Conservation (phyloP, 2,888 invertebrate genomes). For the Dynastes maya region DNA sequence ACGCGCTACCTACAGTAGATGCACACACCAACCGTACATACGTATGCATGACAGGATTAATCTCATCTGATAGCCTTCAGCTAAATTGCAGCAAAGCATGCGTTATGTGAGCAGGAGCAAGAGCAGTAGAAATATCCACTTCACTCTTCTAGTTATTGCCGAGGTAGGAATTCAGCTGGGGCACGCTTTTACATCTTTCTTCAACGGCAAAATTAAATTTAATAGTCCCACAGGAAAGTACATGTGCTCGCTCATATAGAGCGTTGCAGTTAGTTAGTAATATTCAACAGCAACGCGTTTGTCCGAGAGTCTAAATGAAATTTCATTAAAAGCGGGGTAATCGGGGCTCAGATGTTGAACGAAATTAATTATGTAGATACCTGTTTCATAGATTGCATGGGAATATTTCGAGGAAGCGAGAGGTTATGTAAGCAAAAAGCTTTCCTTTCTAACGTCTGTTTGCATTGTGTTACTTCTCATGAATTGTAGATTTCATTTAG, state of each 20-base stretch:
- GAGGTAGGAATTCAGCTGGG: background rate
- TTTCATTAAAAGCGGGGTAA: background rate
- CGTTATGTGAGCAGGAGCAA: background rate
- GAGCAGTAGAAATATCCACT: background rate
- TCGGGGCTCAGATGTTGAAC: background rate
- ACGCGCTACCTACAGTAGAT: background rate
- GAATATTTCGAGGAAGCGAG: background rate
- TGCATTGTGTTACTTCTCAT: too few relatives aligned
- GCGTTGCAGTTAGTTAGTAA: background rate
- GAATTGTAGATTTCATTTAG: too few relatives aligned
- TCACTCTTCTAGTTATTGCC: background rate
- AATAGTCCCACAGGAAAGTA: background rate
- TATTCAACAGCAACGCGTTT: background rate
- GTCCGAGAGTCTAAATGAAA: background rate
- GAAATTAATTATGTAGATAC: constrained; percentile 3
- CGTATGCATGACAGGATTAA: background rate
- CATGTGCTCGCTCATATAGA: background rate
- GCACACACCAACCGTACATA: background rate
- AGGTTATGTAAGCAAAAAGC: background rate
- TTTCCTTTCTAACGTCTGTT: too few relatives aligned
- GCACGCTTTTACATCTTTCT: background rate
- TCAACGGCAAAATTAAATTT: background rate
- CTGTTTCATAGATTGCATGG: background rate
- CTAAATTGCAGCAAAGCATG: background rate
- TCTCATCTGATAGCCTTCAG: background rate